These are phyloP conservation scores for Puffinus mauretanicus DNA, from an alignment of 2,113 vertebrate species.

Conservation along the genomic window DNA sequence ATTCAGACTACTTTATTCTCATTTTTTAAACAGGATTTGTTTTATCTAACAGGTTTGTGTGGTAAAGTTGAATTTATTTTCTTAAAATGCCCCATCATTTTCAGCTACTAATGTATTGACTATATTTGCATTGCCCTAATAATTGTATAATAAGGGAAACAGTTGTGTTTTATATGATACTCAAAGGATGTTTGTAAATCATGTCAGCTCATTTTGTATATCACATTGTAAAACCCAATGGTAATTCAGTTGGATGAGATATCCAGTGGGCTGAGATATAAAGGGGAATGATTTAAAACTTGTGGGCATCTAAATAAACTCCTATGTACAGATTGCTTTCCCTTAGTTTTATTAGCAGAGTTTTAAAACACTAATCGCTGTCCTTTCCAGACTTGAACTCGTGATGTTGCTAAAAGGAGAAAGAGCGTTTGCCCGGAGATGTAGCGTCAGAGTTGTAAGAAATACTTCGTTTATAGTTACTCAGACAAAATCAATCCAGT, in stretches of 20 bases:
- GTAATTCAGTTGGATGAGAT: conserved; percentile 60
- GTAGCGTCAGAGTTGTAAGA: not conserved
- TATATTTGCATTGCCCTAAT: conserved; percentile 47
- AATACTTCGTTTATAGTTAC: not conserved
- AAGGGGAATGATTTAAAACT: conserved; percentile 59
- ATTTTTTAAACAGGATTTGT: not conserved
- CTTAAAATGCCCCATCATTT: conserved; percentile 13
- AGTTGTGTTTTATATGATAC: conserved; percentile 70
- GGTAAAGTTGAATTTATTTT: conserved; percentile 33
- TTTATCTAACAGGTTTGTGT: conserved; percentile 10
- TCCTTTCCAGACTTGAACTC: not conserved
- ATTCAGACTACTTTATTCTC: not conserved
- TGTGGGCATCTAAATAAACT: conserved; percentile 71
- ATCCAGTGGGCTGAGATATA: conserved; percentile 52
- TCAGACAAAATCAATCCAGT: not conserved
- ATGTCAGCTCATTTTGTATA: conserved; percentile 66
- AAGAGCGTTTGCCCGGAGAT: not conserved
- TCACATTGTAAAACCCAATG: conserved; percentile 68
- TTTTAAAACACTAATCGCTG: not conserved
- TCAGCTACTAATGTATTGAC: conserved; percentile 18
- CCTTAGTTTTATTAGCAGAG: conserved; percentile 27
- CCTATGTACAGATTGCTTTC: conserved; percentile 61
- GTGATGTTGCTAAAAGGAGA: not conserved
- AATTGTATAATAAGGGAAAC: conserved; percentile 52
- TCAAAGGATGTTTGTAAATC: conserved; percentile 69